These are phyloP conservation scores for Drosophila seclusa DNA, from an alignment of 2,888 invertebrate genomes.

Conservation along the genomic window DNA sequence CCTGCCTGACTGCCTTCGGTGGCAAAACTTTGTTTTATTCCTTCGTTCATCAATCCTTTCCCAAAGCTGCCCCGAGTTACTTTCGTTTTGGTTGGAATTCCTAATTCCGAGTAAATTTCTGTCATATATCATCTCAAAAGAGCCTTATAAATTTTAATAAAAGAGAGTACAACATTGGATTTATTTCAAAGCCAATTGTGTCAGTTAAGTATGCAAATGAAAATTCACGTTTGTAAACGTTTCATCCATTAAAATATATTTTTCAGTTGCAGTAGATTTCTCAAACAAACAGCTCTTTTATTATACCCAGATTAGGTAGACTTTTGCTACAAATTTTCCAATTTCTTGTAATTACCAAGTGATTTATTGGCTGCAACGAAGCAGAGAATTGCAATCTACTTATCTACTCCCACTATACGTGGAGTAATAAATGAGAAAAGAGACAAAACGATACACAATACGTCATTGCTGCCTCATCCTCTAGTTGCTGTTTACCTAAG, in stretches of 20 bases:
- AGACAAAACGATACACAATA: conserved; percentile 1
- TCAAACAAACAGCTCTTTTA: background rate
- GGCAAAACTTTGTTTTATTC: conserved; percentile 6
- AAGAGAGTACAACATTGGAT: background rate
- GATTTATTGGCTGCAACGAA: conserved; percentile 18
- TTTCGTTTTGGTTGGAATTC: background rate
- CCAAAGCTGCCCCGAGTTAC: conserved; percentile 6
- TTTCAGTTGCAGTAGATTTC: background rate
- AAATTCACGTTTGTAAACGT: background rate
- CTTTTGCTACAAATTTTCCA: background rate
- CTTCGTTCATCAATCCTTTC: conserved; percentile 42
- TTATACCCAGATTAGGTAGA: background rate
- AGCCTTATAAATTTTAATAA: background rate
- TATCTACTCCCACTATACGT: conserved; percentile 1
- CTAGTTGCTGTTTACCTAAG: conserved; percentile 49
- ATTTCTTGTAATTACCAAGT: conserved; percentile 6
- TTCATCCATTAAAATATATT: background rate
- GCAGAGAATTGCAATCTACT: conserved; percentile 3
- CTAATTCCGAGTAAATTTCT: background rate
- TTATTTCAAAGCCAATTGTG: background rate
- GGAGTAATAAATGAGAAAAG: background rate
- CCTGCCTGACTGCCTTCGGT: conserved; percentile 24
- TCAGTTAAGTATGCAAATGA: background rate
- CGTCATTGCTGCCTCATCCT: conserved; percentile 3
- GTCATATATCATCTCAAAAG: background rate